phyloP scores from a whole-genome alignment of 2,888 invertebrate genomes.

The Harpalus rufipes region DNA sequence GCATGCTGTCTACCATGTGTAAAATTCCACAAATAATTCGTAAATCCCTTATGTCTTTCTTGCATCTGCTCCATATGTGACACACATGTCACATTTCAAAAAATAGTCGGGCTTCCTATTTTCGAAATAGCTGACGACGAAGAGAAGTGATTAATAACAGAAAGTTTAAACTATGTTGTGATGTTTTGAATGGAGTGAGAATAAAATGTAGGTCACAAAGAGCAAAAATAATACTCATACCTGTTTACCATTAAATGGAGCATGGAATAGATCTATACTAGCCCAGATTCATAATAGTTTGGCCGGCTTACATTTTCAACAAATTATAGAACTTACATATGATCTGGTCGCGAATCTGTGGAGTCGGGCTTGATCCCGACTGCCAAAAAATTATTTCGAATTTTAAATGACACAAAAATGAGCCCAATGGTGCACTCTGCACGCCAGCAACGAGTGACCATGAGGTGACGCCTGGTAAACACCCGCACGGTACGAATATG shows the following conservation, averaged over 20 bases:
- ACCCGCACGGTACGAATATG: too few relatives aligned
- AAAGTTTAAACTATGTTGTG: conserved; percentile 35
- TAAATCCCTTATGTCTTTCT: background rate
- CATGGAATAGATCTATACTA: too few relatives aligned
- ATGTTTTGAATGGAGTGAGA: conserved; percentile 12
- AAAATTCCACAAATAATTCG: background rate
- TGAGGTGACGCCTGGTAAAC: too few relatives aligned
- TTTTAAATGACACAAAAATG: too few relatives aligned
- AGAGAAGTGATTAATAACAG: conserved; percentile 8
- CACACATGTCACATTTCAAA: conserved; percentile 31
- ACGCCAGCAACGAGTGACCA: too few relatives aligned
- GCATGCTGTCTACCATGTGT: background rate
- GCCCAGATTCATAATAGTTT: too few relatives aligned
- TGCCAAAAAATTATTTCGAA: too few relatives aligned
- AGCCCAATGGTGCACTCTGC: too few relatives aligned
- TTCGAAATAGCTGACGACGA: background rate
- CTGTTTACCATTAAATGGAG: background rate
- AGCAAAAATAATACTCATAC: background rate
- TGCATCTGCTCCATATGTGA: conserved; percentile 4
- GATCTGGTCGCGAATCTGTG: too few relatives aligned
- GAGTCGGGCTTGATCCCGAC: too few relatives aligned
- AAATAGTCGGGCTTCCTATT: conserved; percentile 21
- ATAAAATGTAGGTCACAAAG: conserved; percentile 24
- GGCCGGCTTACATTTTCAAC: too few relatives aligned
- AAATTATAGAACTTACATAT: too few relatives aligned